Percentiles rank a stretch among this genome's conserved stretches.
These are phyloP conservation scores for Drosophila rellima DNA, from an alignment of 2,888 invertebrate genomes.

Conservation along the genomic window DNA sequence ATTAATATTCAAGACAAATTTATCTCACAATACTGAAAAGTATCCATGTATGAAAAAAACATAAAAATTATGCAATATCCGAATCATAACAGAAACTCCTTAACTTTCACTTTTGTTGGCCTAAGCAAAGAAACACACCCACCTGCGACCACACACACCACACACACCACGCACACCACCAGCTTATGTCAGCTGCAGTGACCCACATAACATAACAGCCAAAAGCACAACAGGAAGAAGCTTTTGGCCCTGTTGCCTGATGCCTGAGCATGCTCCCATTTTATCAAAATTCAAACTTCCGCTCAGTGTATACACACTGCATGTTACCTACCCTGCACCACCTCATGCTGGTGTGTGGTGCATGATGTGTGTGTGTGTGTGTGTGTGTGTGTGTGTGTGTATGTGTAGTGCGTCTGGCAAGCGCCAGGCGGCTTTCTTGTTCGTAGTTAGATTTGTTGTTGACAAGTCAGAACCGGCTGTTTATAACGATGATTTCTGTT, in stretches of 20 bases:
- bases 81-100: slow-evolving; percentile 2
- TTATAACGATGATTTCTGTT: slow-evolving; percentile 68
- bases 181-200: slow-evolving; percentile 55
- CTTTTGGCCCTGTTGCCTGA: slow-evolving; percentile 34
- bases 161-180: slow-evolving; percentile 1
- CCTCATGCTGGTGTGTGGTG: slow-evolving; percentile 5
- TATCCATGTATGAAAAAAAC: neutral
- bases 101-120: slow-evolving; percentile 39
- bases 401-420: slow-evolving; percentile 24
- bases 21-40: too few species aligned
- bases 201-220: slow-evolving; percentile 53
- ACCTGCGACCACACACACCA: slow-evolving; percentile 34
- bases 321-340: neutral
- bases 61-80: slow-evolving; percentile 10
- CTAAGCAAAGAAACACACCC: slow-evolving; percentile 29
- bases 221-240: slow-evolving; percentile 65
- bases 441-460: slow-evolving; percentile 48
- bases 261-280: slow-evolving; percentile 28
- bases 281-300: slow-evolving; percentile 74
- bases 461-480: slow-evolving; percentile 56
- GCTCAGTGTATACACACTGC: slow-evolving; percentile 65
- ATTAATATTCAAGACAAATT: too few species aligned
- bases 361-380: neutral
- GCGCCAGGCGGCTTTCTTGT: slow-evolving; percentile 64
- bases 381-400: slow-evolving; percentile 4